phyloP scores from a whole-genome alignment of 2,113 vertebrate species.

The Apistogramma diplotaenia region DNA sequence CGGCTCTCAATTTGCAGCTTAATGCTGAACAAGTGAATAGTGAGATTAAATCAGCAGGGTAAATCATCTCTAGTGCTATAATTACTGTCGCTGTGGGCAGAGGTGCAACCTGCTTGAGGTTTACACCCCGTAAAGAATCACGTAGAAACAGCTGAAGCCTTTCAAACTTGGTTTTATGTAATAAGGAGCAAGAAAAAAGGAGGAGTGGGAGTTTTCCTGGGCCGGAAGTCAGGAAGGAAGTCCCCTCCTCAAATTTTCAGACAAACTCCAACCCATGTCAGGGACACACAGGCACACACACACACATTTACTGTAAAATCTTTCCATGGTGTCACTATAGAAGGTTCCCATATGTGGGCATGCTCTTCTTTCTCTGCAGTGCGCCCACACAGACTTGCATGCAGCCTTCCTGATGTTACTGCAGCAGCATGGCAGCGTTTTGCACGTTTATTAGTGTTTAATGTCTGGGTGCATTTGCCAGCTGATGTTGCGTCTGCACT shows the following conservation, averaged over 20 bases:
- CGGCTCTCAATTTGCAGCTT: neutral
- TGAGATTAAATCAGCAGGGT: neutral
- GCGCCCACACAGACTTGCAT: neutral
- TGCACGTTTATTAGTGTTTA: neutral
- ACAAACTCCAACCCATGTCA: neutral
- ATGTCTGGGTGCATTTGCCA: neutral
- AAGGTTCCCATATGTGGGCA: neutral
- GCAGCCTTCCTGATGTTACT: neutral
- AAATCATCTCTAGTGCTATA: neutral
- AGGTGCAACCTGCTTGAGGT: neutral
- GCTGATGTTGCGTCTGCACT: neutral
- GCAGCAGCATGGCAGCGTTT: neutral
- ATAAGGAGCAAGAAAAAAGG: conserved; percentile 12
- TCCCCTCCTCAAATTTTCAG: conserved; percentile 44
- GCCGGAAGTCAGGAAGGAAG: conserved; percentile 58
- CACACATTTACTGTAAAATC: neutral
- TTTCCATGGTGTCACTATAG: neutral
- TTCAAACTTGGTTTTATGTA: neutral
- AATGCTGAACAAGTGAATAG: neutral
- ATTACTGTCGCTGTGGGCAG: neutral
- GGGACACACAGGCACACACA: neutral
- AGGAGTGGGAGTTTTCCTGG: neutral
- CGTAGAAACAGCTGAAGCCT: neutral
- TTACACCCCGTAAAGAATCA: neutral
- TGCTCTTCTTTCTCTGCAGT: neutral